A percentile compares a stretch with the other conserved stretches of the same genome.
These are phyloP conservation scores for Alligator sinensis DNA, from an alignment of 2,113 vertebrate genomes.

Conservation along the genomic window DNA sequence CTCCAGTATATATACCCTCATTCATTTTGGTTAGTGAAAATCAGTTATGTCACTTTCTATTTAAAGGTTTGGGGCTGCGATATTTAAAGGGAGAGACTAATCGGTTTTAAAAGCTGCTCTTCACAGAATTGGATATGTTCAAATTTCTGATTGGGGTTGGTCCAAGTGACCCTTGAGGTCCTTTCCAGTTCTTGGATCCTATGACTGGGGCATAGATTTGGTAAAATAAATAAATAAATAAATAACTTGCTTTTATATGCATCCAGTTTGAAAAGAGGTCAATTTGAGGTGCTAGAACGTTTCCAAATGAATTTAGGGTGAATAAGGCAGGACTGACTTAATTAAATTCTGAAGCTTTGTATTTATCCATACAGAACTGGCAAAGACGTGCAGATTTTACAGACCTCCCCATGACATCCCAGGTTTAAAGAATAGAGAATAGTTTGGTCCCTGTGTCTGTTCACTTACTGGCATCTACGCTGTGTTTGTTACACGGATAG, in stretches of 20 bases:
- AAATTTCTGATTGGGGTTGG: background rate
- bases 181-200: background rate
- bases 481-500: background rate
- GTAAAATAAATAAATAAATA: no score
- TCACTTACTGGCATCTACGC: background rate
- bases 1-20: background rate
- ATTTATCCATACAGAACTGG: background rate
- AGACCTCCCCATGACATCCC: background rate
- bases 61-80: rapidly evolving
- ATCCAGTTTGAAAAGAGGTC: background rate
- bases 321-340: background rate
- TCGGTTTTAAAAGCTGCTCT: background rate
- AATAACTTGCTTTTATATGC: background rate
- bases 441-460: background rate
- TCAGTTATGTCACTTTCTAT: rapidly evolving
- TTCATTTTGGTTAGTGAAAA: rapidly evolving
- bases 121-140: background rate
- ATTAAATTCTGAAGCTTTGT: background rate
- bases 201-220: background rate
- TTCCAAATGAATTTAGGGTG: background rate
- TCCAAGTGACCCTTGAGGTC: background rate
- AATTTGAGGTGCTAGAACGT: rapidly evolving
- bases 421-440: background rate
- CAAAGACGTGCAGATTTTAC: no score
- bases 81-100: background rate